Evolutionary conservation across 2,113 vertebrate genomes (phyloP), one percentile per base, ranked within the genome.

Genomic region (Chaetops frenatus): DNA sequence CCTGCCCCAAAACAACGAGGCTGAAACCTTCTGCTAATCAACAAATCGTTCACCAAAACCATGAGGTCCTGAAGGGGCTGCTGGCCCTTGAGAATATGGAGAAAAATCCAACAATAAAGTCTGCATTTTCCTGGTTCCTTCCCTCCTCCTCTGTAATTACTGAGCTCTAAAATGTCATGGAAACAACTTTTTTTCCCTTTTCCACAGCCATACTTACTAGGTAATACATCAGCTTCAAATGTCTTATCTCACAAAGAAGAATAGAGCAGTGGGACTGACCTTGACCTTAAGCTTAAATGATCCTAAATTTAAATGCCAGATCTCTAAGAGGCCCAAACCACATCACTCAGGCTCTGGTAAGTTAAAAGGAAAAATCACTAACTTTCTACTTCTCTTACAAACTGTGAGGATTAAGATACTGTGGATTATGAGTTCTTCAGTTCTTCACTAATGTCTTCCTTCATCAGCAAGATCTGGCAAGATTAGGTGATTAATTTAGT

Each of bases 401-500:
- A 92, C n/a, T 21, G 11, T 66, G 88, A 81, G 67, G 80, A 93
- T 94, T 95, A 97, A 95, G 67, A 86, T 0, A 3, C 36, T 66
- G 50, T 10, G 76, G 76, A 92, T 96, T 94, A 96, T 56, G 76
- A 77, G 44, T 66, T 83, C 64, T 81, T 76, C 51, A 88, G 58
- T 81, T 66, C 91, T 86, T 78, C 58, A 71, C 82, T 71, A 90
- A 86, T 29, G 67, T 51, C 64, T 60, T 47, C 53, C 74, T 71
- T 56, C 56, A 92, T 90, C 85, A 93, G 71, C 79, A 82, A 94
- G 85, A 94, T 93, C 81, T 95, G 47, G 82, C 36, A 90, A 95
- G 92, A 95, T 95, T 85, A 94, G 78, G 58, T 67, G 69, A 94
- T 83, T 96, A 94, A 96, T 95, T 95, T 96, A 74, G 62, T 94